phyloP scores from a whole-genome alignment of 2,797 vertebrate species.

The Pipistrellus kuhlii region DNA sequence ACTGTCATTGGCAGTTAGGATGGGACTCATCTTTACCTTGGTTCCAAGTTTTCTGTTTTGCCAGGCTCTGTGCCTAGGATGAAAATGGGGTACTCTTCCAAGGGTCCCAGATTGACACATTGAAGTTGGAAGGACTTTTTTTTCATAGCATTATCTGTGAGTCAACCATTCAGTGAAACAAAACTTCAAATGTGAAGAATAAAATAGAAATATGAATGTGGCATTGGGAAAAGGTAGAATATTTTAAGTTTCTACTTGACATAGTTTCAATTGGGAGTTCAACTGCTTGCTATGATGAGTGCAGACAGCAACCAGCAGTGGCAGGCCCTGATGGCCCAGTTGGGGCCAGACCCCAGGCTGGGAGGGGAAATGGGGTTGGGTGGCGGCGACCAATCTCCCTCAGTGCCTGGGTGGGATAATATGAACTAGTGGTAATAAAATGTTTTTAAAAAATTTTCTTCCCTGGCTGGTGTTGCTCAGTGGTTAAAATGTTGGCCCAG shows the following conservation, averaged over 20 bases:
- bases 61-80: background rate
- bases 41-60: background rate
- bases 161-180: background rate
- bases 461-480: background rate
- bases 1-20: conserved; percentile 28
- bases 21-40: conserved; percentile 1
- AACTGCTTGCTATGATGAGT: no score
- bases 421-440: background rate
- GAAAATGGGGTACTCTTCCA: background rate
- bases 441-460: background rate
- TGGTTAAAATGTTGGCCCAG: background rate
- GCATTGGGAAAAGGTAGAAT: background rate
- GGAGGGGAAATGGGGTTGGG: no score
- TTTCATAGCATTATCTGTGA: background rate
- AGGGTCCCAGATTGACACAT: background rate
- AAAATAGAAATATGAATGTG: background rate
- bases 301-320: no score
- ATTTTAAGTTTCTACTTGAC: conserved; percentile 40
- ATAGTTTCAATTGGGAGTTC: background rate
- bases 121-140: background rate
- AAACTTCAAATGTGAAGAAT: background rate
- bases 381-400: no score
- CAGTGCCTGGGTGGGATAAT: background rate
- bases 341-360: no score
- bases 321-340: no score